Conservation (phyloP, 2,888 invertebrate genomes). For the Dryobota labecula region DNA sequence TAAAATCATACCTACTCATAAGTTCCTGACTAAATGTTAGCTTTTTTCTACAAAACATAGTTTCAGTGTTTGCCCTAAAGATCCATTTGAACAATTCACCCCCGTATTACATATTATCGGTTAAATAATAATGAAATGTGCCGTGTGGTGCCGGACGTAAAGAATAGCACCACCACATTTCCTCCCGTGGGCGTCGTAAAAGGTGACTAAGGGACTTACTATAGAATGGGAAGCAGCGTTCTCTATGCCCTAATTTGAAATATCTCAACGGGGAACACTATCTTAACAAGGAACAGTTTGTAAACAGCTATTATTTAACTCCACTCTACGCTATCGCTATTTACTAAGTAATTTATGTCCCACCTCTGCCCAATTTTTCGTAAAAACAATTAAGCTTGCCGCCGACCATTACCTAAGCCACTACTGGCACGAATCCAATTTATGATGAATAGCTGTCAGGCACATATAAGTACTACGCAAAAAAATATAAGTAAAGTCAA, state of each 20-base stretch:
- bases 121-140: too few relatives aligned
- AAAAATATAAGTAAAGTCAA: constrained; percentile 16
- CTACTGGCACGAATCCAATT: constrained; percentile 46
- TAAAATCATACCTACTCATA: too few relatives aligned
- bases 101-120: too few relatives aligned
- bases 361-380: constrained; percentile 23
- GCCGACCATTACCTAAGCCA: constrained; percentile 19
- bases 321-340: background rate
- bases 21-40: too few relatives aligned
- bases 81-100: too few relatives aligned
- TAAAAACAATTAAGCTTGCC: constrained; percentile 49
- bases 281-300: constrained; percentile 27
- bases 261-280: constrained; percentile 4
- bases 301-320: constrained; percentile 46
- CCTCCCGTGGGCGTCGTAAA: too few relatives aligned
- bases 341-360: constrained; percentile 13
- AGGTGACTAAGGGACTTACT: too few relatives aligned
- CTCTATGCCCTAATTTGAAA: constrained; percentile 18
- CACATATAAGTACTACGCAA: constrained; percentile 11
- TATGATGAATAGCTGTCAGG: constrained; percentile 36
- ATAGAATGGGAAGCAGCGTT: too few relatives aligned
- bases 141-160: too few relatives aligned
- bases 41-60: too few relatives aligned
- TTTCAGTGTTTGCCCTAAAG: too few relatives aligned
- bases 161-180: too few relatives aligned